Evolutionary conservation across 2,113 vertebrate genomes (phyloP).

Genomic region (Columba livia): DNA sequence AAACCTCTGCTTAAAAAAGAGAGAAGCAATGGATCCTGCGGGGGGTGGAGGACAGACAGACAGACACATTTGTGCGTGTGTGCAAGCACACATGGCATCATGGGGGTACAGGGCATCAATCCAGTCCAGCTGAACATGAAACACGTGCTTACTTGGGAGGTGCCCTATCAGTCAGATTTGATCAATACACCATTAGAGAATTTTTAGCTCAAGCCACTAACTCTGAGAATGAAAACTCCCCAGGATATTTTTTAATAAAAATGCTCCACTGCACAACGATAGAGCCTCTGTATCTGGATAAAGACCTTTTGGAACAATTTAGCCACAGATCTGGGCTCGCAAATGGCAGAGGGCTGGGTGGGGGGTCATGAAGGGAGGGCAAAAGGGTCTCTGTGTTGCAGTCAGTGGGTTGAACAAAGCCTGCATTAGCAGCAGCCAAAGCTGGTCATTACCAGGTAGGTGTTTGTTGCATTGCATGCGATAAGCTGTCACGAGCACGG

Average conservation of each 20-base stretch:
- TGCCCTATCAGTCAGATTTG: neutral
- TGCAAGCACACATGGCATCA: rapidly evolving
- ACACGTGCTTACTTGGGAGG: rapidly evolving
- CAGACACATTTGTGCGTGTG: rapidly evolving
- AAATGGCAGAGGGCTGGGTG: neutral
- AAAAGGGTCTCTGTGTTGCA: neutral
- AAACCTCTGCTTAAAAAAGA: neutral
- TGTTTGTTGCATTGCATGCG: neutral
- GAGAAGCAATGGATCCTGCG: neutral
- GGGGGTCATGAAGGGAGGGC: neutral
- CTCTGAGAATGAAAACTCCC: neutral
- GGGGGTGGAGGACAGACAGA: neutral
- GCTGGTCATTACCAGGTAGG: neutral
- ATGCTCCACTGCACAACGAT: neutral
- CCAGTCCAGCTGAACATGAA: neutral
- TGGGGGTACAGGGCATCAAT: rapidly evolving
- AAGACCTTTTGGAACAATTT: neutral
- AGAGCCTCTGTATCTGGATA: neutral
- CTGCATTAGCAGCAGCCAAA: neutral
- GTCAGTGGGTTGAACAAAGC: neutral
- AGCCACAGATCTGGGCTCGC: neutral
- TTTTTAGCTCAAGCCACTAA: neutral
- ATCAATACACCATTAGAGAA: neutral
- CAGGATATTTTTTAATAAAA: neutral
- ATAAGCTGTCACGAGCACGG: neutral